These are phyloP conservation scores for Toxotes lorentzi DNA, from an alignment of 2,797 vertebrate species.

Conservation along the genomic window DNA sequence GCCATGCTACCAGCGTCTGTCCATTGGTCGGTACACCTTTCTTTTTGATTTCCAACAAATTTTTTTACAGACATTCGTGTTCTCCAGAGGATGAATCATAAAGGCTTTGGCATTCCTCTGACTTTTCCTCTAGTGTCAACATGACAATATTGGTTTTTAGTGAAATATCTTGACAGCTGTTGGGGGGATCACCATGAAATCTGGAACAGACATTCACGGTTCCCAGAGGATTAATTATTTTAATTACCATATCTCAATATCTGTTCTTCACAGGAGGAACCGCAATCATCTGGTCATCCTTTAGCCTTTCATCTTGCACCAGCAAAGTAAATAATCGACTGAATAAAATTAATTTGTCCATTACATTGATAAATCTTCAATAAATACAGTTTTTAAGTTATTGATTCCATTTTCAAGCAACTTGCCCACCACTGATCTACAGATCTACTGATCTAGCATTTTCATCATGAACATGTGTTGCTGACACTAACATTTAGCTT, in stretches of 20 bases:
- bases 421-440: background rate
- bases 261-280: too few species aligned
- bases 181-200: too few species aligned
- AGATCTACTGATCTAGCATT: background rate
- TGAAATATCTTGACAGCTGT: background rate
- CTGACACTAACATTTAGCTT: background rate
- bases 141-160: background rate
- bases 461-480: background rate
- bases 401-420: background rate
- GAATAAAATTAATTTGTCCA: too few species aligned
- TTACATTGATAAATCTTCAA: too few species aligned
- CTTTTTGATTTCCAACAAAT: conserved; percentile 16
- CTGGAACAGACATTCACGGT: background rate
- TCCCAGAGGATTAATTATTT: background rate
- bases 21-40: conserved; percentile 15
- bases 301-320: too few species aligned
- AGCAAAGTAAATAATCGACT: too few species aligned
- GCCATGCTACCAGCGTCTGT: background rate
- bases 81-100: conserved; percentile 18
- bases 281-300: too few species aligned
- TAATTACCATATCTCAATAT: too few species aligned
- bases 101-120: conserved; percentile 8
- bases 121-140: conserved; percentile 2
- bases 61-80: background rate
- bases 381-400: too few species aligned